Base-by-base conservation (phyloP, 2,113 vertebrate genomes). In the Cromileptes altivelis region DNA sequence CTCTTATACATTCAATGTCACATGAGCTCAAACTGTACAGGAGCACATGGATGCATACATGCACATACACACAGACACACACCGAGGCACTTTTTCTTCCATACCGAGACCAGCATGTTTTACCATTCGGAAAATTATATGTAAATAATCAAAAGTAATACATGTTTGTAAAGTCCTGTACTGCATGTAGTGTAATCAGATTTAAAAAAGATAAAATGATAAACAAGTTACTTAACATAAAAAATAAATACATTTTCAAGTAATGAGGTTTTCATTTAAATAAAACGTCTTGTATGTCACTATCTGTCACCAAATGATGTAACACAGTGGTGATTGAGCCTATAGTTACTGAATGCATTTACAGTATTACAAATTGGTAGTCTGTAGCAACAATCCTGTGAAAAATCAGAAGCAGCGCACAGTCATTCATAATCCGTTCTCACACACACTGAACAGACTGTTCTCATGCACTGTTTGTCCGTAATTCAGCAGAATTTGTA, bases 1-100 rank as follows among this genome's bases (percentile, higher is more conserved):
- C 61, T 81, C 71, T 72, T 78, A 78, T 85, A 86, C 83, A 82
- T 88, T 68, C 70, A 70, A 53, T 8, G 63, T 91, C 89, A 88
- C 89, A 93, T 88, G 90, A 90, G 79, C 72, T 10, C 58, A 57
- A 30, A 77, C 19, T 56, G 50, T 64, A 50, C 7, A 23, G 42
- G 71, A 27, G 63, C 50, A 56, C 33, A 78, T 19, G 19, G n/a
- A 60, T 30, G 64, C 37, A 50, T 19, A 42, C 25, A 69, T 53
- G 8, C 42, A 23, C 12, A n/a, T 15, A 33, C 3, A 57, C 30
- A 58, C 21, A 21, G 11, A 60, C 12, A 25, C 19, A 58, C 6
- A 55, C 27, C 27, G 27, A 40, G 0, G 17, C 42, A 50, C 12
- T 17, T 19, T 67, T 69, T 55, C 56, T n/a, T 73, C n/a, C 47